These are phyloP conservation scores for Melinaea marsaeus DNA, from an alignment of 2,888 invertebrate genomes.

Conservation along the genomic window DNA sequence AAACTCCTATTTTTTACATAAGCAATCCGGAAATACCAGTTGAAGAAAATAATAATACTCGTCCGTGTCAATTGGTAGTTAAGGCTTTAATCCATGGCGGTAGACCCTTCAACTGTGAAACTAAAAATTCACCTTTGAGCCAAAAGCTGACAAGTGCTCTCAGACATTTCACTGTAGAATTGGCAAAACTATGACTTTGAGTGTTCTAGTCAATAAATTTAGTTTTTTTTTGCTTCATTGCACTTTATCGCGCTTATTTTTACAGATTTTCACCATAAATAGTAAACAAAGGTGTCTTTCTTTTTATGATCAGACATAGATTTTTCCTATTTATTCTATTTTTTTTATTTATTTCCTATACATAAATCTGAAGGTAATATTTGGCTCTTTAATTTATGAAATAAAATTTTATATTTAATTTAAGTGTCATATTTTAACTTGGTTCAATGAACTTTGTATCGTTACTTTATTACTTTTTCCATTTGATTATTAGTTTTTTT, in stretches of 20 bases:
- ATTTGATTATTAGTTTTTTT: conserved; percentile 19
- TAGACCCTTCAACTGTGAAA: conserved; percentile 19
- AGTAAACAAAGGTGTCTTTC: too few relatives aligned
- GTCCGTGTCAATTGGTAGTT: conserved; percentile 17
- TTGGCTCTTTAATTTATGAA: too few relatives aligned
- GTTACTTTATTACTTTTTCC: conserved; percentile 16
- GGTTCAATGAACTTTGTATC: conserved; percentile 8
- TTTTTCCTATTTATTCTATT: too few relatives aligned
- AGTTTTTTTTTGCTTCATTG: neutral
- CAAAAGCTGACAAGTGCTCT: conserved; percentile 32
- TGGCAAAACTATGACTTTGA: conserved; percentile 35
- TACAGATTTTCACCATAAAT: neutral
- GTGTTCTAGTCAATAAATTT: conserved; percentile 15
- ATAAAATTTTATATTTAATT: neutral
- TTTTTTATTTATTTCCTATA: too few relatives aligned
- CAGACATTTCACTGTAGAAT: conserved; percentile 34
- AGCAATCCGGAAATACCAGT: neutral
- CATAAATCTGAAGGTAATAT: too few relatives aligned
- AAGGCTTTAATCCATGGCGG: conserved; percentile 16
- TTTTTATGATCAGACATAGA: too few relatives aligned
- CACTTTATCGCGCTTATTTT: neutral
- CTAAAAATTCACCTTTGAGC: conserved; percentile 30
- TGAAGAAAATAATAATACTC: neutral
- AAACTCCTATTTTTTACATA: too few relatives aligned
- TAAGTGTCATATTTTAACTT: conserved; percentile 1